Evolutionary conservation across 2,888 invertebrate genomes (phyloP), one percentile per base, ranked within the genome.

Genomic region (Invenusta paracnida): DNA sequence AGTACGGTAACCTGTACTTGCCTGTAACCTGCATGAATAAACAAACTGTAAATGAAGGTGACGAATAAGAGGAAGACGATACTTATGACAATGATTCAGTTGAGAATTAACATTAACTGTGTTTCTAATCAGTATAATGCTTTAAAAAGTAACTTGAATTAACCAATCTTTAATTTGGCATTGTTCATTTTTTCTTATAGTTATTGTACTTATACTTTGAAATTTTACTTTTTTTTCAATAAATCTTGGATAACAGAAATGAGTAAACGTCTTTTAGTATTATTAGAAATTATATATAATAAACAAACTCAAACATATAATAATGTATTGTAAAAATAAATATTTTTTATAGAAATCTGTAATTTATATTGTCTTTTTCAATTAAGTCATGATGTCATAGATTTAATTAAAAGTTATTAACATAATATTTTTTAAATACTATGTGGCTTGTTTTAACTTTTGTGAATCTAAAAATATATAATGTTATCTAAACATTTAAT

Each of bases 201-300:
- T 48, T 48, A 11, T 5, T 48, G 48, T 48, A 48, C 48, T 17
- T 48, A 48, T 48, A 48, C 48, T 11, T 48, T 48, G 48, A 48
- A 48, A 48, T 48, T 48, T 48, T 48, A 48, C 17, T 48, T 48
- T 11, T 48, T 48, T 48, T 48, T 48, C 48, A 48, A 48, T 48
- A 17, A 48, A 48, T 48, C 48, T 48, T 48, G 48, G 5, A 17
- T 48, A 48, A 48, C 48, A 11, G 48, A 48, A 48, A 48, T 11
- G 48, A 48, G 48, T 48, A 17, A 48, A 48, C 48, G 5, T 48
- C 48, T 48, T n/a, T 73, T 73, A 73, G 5, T 73, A 23, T 73
- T 73, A 25, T 73, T 73, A 73, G 73, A 73, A 73, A 73, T 73
- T 73, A 73, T 73, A 73, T 13, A 73, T 73, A 73, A 73, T 73